phyloP scores from a whole-genome alignment of 2,797 vertebrate genomes.

The Pseudocheirus occidentalis region DNA sequence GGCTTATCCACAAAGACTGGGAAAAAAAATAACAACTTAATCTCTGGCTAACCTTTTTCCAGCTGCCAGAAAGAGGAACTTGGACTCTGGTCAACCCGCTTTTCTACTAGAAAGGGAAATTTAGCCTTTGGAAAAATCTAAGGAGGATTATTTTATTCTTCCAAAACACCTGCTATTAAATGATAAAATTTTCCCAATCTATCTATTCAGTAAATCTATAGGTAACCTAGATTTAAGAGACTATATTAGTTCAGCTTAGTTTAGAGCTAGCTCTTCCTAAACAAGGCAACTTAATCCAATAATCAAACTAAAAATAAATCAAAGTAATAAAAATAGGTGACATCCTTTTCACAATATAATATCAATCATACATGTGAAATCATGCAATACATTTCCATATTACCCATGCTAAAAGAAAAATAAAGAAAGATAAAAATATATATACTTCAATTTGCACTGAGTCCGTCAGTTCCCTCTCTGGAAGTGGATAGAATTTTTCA shows the following conservation, averaged over 20 bases:
- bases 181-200: background rate
- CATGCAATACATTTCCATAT: background rate
- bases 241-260: too few relatives aligned
- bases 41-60: background rate
- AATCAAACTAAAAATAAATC: background rate
- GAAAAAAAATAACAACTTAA: background rate
- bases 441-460: background rate
- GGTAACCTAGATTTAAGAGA: background rate
- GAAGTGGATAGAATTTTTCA: background rate
- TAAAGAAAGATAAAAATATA: background rate
- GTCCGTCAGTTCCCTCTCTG: background rate
- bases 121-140: background rate
- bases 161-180: background rate
- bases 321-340: background rate
- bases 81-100: background rate
- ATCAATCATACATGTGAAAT: background rate
- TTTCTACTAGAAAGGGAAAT: background rate
- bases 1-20: background rate
- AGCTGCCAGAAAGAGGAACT: background rate
- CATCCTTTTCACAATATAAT: background rate
- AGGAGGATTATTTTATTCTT: background rate
- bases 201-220: background rate
- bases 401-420: background rate
- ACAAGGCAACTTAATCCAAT: background rate
- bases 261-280: background rate